phyloP scores from a whole-genome alignment of 2,113 vertebrate species.

The Fregata magnificens region DNA sequence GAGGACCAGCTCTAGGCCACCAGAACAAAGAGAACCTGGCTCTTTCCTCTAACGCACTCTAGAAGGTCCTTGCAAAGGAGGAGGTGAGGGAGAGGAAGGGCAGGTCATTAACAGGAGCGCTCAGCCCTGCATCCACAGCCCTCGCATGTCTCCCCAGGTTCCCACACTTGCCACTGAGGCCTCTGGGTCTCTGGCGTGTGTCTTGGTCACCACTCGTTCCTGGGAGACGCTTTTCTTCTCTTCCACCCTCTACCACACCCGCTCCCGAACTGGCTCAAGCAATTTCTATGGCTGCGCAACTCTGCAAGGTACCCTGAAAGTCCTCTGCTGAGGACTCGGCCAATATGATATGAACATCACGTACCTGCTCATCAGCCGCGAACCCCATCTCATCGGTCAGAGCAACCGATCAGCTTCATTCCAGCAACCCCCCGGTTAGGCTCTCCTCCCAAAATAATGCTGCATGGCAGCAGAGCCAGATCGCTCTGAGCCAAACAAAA shows the following conservation, averaged over 20 bases:
- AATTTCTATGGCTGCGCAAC: background rate
- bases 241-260: background rate
- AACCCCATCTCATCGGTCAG: background rate
- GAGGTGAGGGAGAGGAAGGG: background rate
- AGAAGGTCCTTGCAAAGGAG: background rate
- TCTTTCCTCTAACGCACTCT: background rate
- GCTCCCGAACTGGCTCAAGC: background rate
- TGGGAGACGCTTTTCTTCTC: background rate
- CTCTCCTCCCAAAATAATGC: background rate
- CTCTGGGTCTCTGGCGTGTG: background rate
- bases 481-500: background rate
- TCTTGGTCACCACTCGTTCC: no score
- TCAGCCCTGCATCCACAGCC: background rate
- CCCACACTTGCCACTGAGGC: background rate
- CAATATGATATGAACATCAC: background rate
- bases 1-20: background rate
- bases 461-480: background rate
- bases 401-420: background rate
- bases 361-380: background rate
- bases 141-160: fast-evolving
- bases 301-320: background rate
- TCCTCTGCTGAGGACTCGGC: background rate
- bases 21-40: background rate
- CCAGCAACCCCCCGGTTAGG: background rate
- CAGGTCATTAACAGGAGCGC: background rate